Percentiles rank a stretch among this genome's conserved stretches.
These are phyloP conservation scores for Caenorhabditis elegans DNA, from an alignment of 1,140 invertebrate species.

Conservation along the genomic window WBcel235 BX284604.4:7112001-7112500, in stretches of 20 bases:
- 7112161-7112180: conserved; percentile 22
- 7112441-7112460: conserved; percentile 20
- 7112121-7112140: conserved; percentile 29
- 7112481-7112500: too few species aligned
- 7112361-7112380: conserved; percentile 13
- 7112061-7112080: not conserved
- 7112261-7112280: conserved; percentile 26
- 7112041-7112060: not conserved
- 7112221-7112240: conserved; percentile 25
- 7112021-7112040: conserved; percentile 12
- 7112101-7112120: conserved; percentile 26
- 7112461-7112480: too few species aligned
- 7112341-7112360: not conserved
- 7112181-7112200: conserved; percentile 4
- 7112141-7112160: conserved; percentile 13
- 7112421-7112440: not conserved
- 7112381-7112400: not conserved
- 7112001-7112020: conserved; percentile 27
- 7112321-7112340: conserved; percentile 6
- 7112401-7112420: conserved; percentile 29
- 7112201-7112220: conserved; percentile 31
- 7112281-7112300: conserved; percentile 21
- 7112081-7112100: conserved; percentile 36
- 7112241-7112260: conserved; percentile 22
- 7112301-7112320: conserved; percentile 21